A percentile compares a stretch with the other conserved stretches of the same genome.
phyloP scores from a whole-genome alignment of 2,797 vertebrate genomes.

The Epinephelus coioides region DNA sequence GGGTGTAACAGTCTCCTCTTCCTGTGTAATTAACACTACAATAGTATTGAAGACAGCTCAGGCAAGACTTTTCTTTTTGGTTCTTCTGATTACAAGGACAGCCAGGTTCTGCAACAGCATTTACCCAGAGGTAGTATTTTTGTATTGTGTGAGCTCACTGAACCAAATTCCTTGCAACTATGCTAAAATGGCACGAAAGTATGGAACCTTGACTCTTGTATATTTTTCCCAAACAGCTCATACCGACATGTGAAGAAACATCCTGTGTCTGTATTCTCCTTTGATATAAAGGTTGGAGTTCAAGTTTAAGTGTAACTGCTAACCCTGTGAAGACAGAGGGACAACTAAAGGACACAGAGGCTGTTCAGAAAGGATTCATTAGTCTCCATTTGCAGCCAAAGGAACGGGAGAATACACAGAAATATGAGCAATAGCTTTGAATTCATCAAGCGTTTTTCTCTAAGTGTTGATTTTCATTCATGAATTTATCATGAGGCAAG shows the following conservation, averaged over 20 bases:
- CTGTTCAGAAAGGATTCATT: conserved; percentile 11
- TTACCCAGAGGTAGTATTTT: not conserved
- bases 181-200: not conserved
- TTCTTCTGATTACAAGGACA: too few relatives aligned
- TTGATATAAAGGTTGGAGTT: conserved; percentile 21
- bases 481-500: conserved; percentile 65
- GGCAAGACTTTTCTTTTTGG: not conserved
- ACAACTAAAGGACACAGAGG: conserved; percentile 37
- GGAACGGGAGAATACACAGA: conserved; percentile 5
- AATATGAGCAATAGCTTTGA: conserved; percentile 42
- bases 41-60: too few relatives aligned
- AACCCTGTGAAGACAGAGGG: conserved; percentile 11
- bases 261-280: conserved; percentile 2
- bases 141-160: not conserved
- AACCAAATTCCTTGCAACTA: not conserved
- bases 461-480: conserved; percentile 64
- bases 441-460: conserved; percentile 34
- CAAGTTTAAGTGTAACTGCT: not conserved
- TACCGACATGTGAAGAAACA: not conserved
- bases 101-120: not conserved
- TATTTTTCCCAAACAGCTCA: not conserved
- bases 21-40: not conserved
- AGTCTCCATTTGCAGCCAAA: conserved; percentile 39
- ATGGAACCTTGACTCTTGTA: not conserved
- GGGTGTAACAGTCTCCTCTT: too few relatives aligned